These are phyloP conservation scores for Falco columbarius DNA, from an alignment of 2,797 vertebrate species.

Conservation along the genomic window DNA sequence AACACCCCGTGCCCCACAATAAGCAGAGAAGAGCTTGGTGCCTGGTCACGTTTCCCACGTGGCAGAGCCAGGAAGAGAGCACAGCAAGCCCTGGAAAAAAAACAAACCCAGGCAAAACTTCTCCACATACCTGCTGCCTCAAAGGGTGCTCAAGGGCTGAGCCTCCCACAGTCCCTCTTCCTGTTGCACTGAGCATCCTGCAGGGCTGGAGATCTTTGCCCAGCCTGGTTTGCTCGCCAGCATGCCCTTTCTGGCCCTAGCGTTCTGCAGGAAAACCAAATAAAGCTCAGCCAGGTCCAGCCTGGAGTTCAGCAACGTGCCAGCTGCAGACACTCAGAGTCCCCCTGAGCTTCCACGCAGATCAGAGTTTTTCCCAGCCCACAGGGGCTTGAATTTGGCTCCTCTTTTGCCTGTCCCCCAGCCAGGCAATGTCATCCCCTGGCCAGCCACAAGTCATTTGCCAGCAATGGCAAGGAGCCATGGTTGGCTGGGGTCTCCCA, in stretches of 20 bases:
- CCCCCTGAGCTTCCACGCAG: not conserved
- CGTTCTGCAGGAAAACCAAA: not conserved
- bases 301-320: not conserved
- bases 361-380: not conserved
- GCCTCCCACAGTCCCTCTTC: not conserved
- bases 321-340: not conserved
- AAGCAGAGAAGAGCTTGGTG: not conserved
- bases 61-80: not conserved
- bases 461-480: not conserved
- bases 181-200: not conserved
- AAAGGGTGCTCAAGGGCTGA: not conserved
- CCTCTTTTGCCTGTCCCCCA: not conserved
- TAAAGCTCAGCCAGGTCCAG: not conserved
- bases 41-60: accelerated
- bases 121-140: not conserved
- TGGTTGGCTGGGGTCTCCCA: not conserved
- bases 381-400: not conserved
- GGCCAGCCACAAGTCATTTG: not conserved
- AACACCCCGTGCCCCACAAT: not conserved
- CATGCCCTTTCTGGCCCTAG: too few species aligned
- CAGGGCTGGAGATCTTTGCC: too few species aligned
- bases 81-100: not conserved
- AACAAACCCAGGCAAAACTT: not conserved
- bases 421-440: not conserved
- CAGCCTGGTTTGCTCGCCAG: not conserved